These are phyloP conservation scores for Apotomis capreana DNA, from an alignment of 2,888 invertebrate genomes.

Conservation along the genomic window DNA sequence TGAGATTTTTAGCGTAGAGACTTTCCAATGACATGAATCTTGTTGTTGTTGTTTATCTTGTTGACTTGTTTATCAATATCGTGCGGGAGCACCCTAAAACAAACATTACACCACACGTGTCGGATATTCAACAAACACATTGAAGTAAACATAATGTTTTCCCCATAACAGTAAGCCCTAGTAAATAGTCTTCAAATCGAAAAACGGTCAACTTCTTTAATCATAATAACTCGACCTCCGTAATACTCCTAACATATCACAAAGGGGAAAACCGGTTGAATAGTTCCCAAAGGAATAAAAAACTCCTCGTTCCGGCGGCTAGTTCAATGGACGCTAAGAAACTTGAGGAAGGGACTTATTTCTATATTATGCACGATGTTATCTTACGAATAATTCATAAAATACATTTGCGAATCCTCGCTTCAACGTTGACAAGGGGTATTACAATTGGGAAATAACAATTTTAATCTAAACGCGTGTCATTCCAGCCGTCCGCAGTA, in stretches of 20 bases:
- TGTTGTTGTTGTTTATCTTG: too few species aligned
- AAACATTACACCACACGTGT: not conserved
- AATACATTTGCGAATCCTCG: slow-evolving; percentile 27
- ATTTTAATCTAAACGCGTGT: slow-evolving; percentile 16
- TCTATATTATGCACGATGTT: slow-evolving; percentile 32
- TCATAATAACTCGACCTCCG: slow-evolving; percentile 23
- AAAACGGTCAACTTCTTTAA: slow-evolving; percentile 22
- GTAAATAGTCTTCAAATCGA: not conserved
- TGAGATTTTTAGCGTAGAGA: too few species aligned
- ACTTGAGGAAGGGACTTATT: slow-evolving; percentile 17
- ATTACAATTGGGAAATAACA: slow-evolving; percentile 20
- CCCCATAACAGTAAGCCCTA: not conserved
- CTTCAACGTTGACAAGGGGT: slow-evolving; percentile 10
- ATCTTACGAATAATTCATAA: slow-evolving; percentile 34
- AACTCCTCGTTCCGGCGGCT: slow-evolving; percentile 19
- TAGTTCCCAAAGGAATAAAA: slow-evolving; percentile 35
- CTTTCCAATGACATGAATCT: too few species aligned
- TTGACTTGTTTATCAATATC: too few species aligned
- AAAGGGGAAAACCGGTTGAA: slow-evolving; percentile 21
- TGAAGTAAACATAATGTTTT: slow-evolving; percentile 10
- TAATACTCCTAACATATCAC: slow-evolving; percentile 9
- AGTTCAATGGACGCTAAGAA: slow-evolving; percentile 4
- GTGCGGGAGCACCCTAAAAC: not conserved
- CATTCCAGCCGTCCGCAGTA: slow-evolving; percentile 11
- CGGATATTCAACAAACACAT: not conserved